A percentile compares a stretch with the other conserved stretches of the same genome.
Conservation (phyloP, 2,113 vertebrate species). For the Passer montanus region DNA sequence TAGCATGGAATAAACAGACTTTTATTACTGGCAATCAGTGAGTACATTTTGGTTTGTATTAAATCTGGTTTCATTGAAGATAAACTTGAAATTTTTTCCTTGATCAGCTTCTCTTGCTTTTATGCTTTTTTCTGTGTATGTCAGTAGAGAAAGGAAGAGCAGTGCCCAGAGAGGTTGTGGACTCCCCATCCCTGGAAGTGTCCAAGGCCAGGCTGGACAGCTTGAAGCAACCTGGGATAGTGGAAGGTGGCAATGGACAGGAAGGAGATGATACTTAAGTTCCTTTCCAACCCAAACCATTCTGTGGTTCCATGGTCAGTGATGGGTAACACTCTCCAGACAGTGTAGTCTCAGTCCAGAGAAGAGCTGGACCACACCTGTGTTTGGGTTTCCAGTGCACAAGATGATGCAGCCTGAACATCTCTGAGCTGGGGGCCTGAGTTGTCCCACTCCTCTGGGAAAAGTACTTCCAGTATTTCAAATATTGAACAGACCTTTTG, state of each 20-base stretch:
- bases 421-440: not conserved
- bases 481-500: not conserved
- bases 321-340: not conserved
- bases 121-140: not conserved
- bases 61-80: not conserved
- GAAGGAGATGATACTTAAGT: not conserved
- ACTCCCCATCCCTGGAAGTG: not conserved
- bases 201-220: rapidly evolving
- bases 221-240: not conserved
- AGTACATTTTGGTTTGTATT: not conserved
- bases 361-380: not conserved
- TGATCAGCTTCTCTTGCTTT: not conserved
- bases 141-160: not conserved
- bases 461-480: not conserved
- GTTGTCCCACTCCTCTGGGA: not conserved
- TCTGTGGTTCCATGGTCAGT: not conserved
- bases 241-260: not conserved
- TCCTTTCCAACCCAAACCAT: not conserved
- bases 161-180: not conserved
- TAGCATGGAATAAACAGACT: constrained; percentile 11
- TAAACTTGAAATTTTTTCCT: not conserved
- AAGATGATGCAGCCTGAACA: not conserved
- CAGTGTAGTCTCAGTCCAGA: not conserved
- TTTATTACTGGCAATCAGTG: constrained; percentile 39
- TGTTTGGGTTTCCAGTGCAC: not conserved